A percentile compares a stretch with the other conserved stretches of the same genome.
Evolutionary conservation across 2,113 vertebrate genomes (phyloP).

Genomic region (Ptyas mucosa): DNA sequence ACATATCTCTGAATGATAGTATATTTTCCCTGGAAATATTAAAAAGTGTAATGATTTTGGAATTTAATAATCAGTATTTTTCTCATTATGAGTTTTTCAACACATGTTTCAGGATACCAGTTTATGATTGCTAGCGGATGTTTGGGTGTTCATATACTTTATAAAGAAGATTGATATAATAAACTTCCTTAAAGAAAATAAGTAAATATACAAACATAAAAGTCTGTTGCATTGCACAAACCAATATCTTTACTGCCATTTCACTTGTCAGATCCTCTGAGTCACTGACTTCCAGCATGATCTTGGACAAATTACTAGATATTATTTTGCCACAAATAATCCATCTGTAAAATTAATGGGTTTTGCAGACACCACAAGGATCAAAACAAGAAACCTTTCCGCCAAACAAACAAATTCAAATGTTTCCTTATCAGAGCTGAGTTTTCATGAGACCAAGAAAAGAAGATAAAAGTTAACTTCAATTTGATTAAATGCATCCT

Average conservation of each 20-base stretch:
- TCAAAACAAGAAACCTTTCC: slow-evolving; percentile 25
- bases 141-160: background rate
- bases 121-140: background rate
- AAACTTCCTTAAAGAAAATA: background rate
- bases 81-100: background rate
- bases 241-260: slow-evolving; percentile 11
- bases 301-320: background rate
- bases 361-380: background rate
- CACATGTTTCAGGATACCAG: background rate
- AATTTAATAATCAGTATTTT: slow-evolving; percentile 16
- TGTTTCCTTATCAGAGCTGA: slow-evolving; percentile 1
- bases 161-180: background rate
- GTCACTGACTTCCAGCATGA: background rate
- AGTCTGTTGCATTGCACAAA: background rate
- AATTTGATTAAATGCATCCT: slow-evolving; percentile 46
- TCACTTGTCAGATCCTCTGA: background rate
- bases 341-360: slow-evolving; percentile 15
- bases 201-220: background rate
- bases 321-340: slow-evolving; percentile 38
- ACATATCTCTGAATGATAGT: background rate
- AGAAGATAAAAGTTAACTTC: slow-evolving; percentile 14
- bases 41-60: background rate
- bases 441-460: slow-evolving; percentile 1
- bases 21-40: background rate
- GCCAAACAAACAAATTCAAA: background rate